These are phyloP conservation scores for Pecten maximus DNA, from an alignment of 2,888 invertebrate species.

Conservation along the genomic window DNA sequence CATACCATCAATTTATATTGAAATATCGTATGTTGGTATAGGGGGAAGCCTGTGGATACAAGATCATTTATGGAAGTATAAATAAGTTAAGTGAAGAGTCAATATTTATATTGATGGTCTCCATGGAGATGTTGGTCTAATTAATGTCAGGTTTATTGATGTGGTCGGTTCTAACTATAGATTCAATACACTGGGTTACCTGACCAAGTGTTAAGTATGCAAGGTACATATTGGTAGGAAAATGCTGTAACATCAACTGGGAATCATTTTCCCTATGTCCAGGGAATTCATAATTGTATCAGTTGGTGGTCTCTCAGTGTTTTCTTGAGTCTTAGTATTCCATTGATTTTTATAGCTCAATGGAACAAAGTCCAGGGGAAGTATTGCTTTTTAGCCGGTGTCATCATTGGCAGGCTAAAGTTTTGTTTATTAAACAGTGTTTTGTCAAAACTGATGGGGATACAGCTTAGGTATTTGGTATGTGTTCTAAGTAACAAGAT, in stretches of 20 bases:
- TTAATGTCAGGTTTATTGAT: not conserved
- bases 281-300: not conserved
- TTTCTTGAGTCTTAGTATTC: not conserved
- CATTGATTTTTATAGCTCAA: not conserved
- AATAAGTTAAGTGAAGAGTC: conserved; percentile 9
- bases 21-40: not conserved
- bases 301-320: not conserved
- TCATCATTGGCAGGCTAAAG: too few relatives aligned
- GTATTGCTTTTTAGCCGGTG: too few relatives aligned
- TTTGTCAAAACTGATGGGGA: too few relatives aligned
- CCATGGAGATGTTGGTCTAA: conserved; percentile 19
- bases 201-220: not conserved
- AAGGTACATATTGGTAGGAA: not conserved
- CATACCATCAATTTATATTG: not conserved
- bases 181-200: conserved; percentile 13
- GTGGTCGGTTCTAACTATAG: not conserved
- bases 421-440: too few relatives aligned
- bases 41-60: not conserved
- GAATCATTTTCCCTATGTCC: not conserved
- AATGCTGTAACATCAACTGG: not conserved
- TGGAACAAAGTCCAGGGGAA: too few relatives aligned
- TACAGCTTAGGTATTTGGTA: too few relatives aligned
- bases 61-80: not conserved
- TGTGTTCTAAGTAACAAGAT: too few relatives aligned
- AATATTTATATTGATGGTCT: not conserved